Percentiles rank a stretch among this genome's conserved stretches.
Evolutionary conservation across 2,113 vertebrate species (phyloP).

Genomic region (Dicrurus megarhynchus): DNA sequence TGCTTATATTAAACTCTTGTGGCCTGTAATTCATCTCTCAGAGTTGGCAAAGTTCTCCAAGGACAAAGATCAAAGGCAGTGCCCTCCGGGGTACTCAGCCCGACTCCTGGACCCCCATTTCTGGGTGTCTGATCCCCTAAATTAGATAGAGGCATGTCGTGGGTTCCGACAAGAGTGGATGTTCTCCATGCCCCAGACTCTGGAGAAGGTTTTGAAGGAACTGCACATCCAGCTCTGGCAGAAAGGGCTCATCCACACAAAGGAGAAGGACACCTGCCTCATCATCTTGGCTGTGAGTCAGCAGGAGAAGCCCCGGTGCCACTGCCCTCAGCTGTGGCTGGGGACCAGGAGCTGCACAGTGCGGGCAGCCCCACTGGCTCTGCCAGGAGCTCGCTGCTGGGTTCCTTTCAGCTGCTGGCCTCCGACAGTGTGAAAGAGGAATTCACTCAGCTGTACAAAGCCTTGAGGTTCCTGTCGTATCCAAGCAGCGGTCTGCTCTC

Average conservation of each 20-base stretch:
- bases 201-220: neutral
- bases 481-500: neutral
- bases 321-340: neutral
- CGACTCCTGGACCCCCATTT: too few species aligned
- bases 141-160: too few species aligned
- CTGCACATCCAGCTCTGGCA: neutral
- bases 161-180: too few species aligned
- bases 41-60: too few species aligned
- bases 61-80: too few species aligned
- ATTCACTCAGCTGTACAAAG: neutral
- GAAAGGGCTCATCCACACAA: neutral
- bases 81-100: too few species aligned
- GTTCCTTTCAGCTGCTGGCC: neutral
- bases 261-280: neutral
- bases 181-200: neutral
- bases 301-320: neutral
- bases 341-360: neutral
- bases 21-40: too few species aligned
- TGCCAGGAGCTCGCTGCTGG: neutral
- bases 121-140: too few species aligned
- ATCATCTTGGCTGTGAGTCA: neutral
- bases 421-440: neutral
- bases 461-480: neutral
- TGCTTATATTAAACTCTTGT: too few species aligned
- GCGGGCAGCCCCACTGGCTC: accelerated